Base-by-base conservation (phyloP, 2,888 invertebrate species). In the Calliphora vomitoria region DNA sequence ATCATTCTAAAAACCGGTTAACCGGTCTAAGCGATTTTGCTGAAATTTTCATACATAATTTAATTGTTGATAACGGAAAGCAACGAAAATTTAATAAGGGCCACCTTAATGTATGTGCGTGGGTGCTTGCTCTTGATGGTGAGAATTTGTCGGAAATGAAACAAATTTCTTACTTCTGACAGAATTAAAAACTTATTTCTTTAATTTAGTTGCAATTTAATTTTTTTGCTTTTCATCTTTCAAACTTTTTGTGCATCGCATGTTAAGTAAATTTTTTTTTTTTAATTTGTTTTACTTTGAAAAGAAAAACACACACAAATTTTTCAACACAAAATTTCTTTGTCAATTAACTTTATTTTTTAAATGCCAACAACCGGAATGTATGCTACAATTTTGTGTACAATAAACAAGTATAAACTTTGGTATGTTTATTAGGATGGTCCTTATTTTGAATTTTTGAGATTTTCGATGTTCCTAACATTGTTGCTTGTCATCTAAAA, bases 271-370 rank as follows among this genome's bases (percentile, higher is more conserved):
- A n/a, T n/a, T n/a, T n/a, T 11, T 8, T 4, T 25, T 44, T 69
- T 50, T 69, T 50, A 35, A 62, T 15, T 62, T 75, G 38, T 76
- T 60, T 35, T 35, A 13, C 25, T 60, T 60, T 35, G 6, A 31
- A 6, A 8, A 35, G 4, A 18, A 41, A 72, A 41, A 64, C 20
- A 66, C 4, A 55, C 3, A 55, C 1, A 55, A 50, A 64, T 44
- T 60, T 79, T 35, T 25, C 58, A 69, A 31, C 68, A 44, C 35
- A 69, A 66, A 71, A 76, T 38, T 82, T 76, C 76, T 25, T 69
- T 82, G 75, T 71, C 82, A 82, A 82, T 82, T 82, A 82, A 76
- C 38, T 82, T 69, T 25, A 60, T 74, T 82, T 58, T 41, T 68
- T 47, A 79, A 69, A 58, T 79, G 47, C 69, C 58, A 69, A 68